Evolutionary conservation across 2,888 invertebrate species (phyloP), one percentile per base, ranked within the genome.

Genomic region (Dione vanillae): DNA sequence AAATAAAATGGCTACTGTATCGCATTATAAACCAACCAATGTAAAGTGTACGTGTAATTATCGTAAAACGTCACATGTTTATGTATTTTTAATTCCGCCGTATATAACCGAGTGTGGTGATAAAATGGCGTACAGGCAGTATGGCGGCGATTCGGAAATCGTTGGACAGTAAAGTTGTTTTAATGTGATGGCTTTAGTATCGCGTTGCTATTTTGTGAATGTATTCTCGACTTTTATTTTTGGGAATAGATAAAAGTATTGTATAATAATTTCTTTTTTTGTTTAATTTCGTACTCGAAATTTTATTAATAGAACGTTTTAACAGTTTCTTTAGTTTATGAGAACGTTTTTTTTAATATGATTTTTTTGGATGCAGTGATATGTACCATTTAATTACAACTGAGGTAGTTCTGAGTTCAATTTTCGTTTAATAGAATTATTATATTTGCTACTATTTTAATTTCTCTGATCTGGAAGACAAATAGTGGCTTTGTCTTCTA

Each of bases 11-110:
- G 73, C 74, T 71, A 73, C 77, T 59, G 68, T 71, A 61, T 27
- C 65, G 82, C 84, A 85, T 87, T 89, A 88, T 88, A 88, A 88
- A 85, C 83, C 87, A 83, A 81, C 88, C 87, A 80, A 80, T 82
- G 87, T 86, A 85, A 87, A 88, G 87, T 87, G 87, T 80, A 80
- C 78, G 78, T 80, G 87, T 89, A 88, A 91, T 92, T 91, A 91
- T 86, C 91, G 91, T 92, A 91, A 91, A 92, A 88, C 86, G 86
- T 83, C 85, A 84, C 87, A 88, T 91, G 89, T 92, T 92, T 92
- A 92, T 92, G 91, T 86, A 88, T 91, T 92, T 92, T 92, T 92
- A 92, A 92, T 92, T 92, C 92, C 88, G 83, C 83, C 84, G 88
- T 90, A 89, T 87, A 85, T 86, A 79, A 80, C 78, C 74, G 78